Percentiles rank a stretch among this genome's conserved stretches.
Evolutionary conservation across 2,113 vertebrate genomes (phyloP).

Genomic region (Hydrochoerus hydrochaeris): DNA sequence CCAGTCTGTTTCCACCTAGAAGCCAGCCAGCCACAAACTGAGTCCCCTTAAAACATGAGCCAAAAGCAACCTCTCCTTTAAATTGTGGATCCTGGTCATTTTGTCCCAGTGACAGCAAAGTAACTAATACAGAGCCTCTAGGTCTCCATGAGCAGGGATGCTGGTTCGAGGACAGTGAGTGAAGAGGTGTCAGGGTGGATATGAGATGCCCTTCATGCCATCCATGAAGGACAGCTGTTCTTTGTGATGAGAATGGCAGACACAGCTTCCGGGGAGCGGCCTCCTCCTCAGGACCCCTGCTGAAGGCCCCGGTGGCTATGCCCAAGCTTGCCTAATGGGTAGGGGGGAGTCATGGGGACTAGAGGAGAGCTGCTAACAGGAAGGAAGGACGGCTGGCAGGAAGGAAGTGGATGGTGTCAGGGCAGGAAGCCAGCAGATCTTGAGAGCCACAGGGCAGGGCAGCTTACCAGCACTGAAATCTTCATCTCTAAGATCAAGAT

Average conservation of each 20-base stretch:
- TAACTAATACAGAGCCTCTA: not conserved
- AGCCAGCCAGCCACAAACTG: not conserved
- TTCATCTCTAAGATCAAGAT: not conserved
- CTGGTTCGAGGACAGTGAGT: not conserved
- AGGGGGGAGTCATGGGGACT: not conserved
- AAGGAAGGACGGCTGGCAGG: not conserved
- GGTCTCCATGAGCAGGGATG: not conserved
- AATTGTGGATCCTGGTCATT: not conserved
- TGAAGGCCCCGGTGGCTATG: not conserved
- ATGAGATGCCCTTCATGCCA: fast-evolving
- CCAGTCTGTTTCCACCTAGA: not conserved
- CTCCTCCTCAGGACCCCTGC: not conserved
- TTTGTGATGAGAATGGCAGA: not conserved
- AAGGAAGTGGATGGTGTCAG: fast-evolving
- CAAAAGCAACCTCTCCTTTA: not conserved
- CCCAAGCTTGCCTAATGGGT: not conserved
- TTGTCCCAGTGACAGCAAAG: not conserved
- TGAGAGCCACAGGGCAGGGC: fast-evolving
- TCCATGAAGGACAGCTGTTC: not conserved
- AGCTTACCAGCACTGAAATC: not conserved
- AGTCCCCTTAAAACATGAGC: not conserved
- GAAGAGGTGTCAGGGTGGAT: not conserved
- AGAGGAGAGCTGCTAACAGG: not conserved
- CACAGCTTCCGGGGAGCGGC: not conserved
- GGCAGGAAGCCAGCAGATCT: not conserved